Conservation (phyloP, 2,113 vertebrate genomes). For the Tragelaphus strepsiceros region DNA sequence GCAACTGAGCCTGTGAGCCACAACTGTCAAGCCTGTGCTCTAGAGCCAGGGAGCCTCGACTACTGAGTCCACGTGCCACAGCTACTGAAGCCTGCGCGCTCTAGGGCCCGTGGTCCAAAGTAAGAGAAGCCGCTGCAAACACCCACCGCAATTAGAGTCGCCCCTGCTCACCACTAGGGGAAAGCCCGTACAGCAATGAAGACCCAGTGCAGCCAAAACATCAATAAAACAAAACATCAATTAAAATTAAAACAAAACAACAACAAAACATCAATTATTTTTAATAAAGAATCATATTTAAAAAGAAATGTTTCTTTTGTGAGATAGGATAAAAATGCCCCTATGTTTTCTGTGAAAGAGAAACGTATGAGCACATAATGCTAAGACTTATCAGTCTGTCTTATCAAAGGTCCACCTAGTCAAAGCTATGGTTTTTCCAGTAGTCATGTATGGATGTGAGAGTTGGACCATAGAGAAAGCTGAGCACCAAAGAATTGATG, state of each 20-base stretch:
- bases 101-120: not conserved
- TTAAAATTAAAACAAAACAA: no score
- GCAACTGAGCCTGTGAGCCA: not conserved
- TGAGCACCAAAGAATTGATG: not conserved
- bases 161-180: not conserved
- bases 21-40: not conserved
- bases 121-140: not conserved
- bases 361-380: not conserved
- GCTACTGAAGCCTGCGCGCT: accelerated
- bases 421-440: not conserved
- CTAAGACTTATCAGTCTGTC: not conserved
- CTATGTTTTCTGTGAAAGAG: not conserved
- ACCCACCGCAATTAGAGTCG: accelerated
- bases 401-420: not conserved
- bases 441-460: not conserved
- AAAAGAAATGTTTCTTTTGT: not conserved
- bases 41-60: not conserved
- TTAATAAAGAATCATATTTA: not conserved
- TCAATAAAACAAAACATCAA: no score
- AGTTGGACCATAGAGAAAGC: not conserved
- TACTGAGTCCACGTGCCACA: accelerated
- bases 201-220: not conserved
- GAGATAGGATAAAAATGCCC: not conserved
- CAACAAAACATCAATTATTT: not conserved
- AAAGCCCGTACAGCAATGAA: not conserved